Base-by-base conservation (phyloP, 2,797 vertebrate species). In the Chelon auratus region DNA sequence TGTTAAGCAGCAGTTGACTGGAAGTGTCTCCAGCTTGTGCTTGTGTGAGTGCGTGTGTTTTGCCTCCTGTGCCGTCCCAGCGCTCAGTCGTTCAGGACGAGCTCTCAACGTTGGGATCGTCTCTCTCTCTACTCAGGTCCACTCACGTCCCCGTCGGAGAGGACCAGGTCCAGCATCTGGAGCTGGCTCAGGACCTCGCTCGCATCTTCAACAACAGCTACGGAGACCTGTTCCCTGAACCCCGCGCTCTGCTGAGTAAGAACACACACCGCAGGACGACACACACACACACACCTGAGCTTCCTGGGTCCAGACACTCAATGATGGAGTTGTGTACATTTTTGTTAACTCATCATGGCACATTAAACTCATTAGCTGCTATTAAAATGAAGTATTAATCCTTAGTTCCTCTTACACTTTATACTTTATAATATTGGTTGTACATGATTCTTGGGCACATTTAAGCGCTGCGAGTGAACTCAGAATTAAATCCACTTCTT, bases 131-230 rank as follows among this genome's bases (percentile, higher is more conserved):
- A 8, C 5, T 65, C 92, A 99, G 97, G 93, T 96, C 98, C 71
- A 97, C 97, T 75, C 95, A 89, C 54, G 95, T 99, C 80, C 98
- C 98, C 0, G 96, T 99, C 17, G 97, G 97, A 73, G 97, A 98
- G 87, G 98, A 99, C 85, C 98, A 99, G 94, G 91, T 97, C 86
- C 95, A 97, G 89, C 97, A 99, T 89, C 91, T 99, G 88, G 97
- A 98, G 89, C 93, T 99, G 69, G 95, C 95, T 67, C 97, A 97
- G 90, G 96, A 98, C 81, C 91, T 96, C 62, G 96, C 97, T 54
- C 95, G 94, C 30, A 93, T 93, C 84, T 99, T 99, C 93, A 99
- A 99, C 94, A 88, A 94, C 79, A 94, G 87, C 77, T 99, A 95
- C 3, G 97, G 96, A 72, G 90, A 95, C 39, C 89, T 97, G 87